A percentile compares a stretch with the other conserved stretches of the same genome.
phyloP scores from a whole-genome alignment of 2,113 vertebrate species.

The Cavia porcellus region DNA sequence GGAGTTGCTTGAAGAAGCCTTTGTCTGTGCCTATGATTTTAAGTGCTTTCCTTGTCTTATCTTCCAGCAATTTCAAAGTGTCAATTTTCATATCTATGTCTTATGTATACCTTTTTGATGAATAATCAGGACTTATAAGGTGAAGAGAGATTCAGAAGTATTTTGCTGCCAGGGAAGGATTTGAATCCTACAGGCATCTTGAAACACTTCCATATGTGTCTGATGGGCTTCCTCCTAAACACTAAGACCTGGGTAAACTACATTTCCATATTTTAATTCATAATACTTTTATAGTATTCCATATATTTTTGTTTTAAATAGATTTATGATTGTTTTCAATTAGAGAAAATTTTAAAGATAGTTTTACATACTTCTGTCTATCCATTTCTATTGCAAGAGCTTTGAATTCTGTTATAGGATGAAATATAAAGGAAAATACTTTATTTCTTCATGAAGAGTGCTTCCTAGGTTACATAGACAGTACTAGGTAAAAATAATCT shows the following conservation, averaged over 20 bases:
- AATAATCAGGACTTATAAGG: slow-evolving; percentile 49
- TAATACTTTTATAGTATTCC: background rate
- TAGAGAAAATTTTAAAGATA: slow-evolving; percentile 33
- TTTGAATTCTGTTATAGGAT: slow-evolving; percentile 25
- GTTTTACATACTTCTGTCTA: background rate
- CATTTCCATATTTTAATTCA: background rate
- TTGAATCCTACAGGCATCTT: background rate
- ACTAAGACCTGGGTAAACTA: slow-evolving; percentile 39
- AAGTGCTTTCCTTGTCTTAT: background rate
- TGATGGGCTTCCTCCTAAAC: slow-evolving; percentile 8
- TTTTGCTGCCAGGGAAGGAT: background rate
- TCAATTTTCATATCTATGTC: background rate
- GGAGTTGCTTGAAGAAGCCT: background rate
- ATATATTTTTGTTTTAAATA: slow-evolving; percentile 41
- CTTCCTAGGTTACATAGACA: slow-evolving; percentile 27
- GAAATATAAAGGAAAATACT: slow-evolving; percentile 39
- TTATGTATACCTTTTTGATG: slow-evolving; percentile 40
- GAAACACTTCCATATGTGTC: background rate
- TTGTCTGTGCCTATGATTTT: background rate
- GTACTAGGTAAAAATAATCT: slow-evolving; percentile 24
- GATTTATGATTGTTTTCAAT: slow-evolving; percentile 35
- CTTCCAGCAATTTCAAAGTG: background rate
- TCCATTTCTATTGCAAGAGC: slow-evolving; percentile 1
- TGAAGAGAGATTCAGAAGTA: slow-evolving; percentile 36
- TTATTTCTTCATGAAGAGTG: slow-evolving; percentile 12